Evolutionary conservation across 2,113 vertebrate genomes (phyloP).

Genomic region (Melanotaenia duboulayi): DNA sequence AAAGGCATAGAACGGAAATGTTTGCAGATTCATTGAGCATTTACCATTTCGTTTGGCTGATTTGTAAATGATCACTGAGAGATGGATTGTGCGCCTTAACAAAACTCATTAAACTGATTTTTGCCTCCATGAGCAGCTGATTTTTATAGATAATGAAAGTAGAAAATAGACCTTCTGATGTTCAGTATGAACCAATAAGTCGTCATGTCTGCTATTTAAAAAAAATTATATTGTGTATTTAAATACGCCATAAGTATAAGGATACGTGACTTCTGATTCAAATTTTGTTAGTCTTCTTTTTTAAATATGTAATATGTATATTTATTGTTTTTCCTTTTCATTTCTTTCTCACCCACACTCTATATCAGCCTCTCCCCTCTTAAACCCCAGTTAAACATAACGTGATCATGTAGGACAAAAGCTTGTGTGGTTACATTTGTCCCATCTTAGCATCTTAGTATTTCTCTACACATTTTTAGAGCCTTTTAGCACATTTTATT

Average conservation of each 20-base stretch:
- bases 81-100: slow-evolving; percentile 37
- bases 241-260: too few relatives aligned
- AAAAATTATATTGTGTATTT: too few relatives aligned
- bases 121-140: slow-evolving; percentile 46
- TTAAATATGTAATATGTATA: too few relatives aligned
- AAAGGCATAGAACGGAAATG: slow-evolving; percentile 1
- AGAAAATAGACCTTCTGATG: slow-evolving; percentile 32
- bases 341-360: too few relatives aligned
- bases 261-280: neutral
- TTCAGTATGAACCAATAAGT: neutral
- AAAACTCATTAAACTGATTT: slow-evolving; percentile 52
- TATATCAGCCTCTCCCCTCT: too few relatives aligned
- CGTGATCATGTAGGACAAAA: too few relatives aligned
- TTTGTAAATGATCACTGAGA: slow-evolving; percentile 30
- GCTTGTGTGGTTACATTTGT: too few relatives aligned
- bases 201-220: neutral
- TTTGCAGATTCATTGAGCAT: slow-evolving; percentile 24
- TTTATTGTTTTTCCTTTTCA: too few relatives aligned
- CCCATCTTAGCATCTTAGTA: too few relatives aligned
- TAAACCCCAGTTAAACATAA: too few relatives aligned
- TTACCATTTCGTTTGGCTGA: slow-evolving; percentile 13
- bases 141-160: slow-evolving; percentile 48
- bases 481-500: neutral
- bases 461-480: too few relatives aligned
- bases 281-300: too few relatives aligned